Base-by-base conservation (phyloP, 2,888 invertebrate genomes). In the Lapara coniferarum region DNA sequence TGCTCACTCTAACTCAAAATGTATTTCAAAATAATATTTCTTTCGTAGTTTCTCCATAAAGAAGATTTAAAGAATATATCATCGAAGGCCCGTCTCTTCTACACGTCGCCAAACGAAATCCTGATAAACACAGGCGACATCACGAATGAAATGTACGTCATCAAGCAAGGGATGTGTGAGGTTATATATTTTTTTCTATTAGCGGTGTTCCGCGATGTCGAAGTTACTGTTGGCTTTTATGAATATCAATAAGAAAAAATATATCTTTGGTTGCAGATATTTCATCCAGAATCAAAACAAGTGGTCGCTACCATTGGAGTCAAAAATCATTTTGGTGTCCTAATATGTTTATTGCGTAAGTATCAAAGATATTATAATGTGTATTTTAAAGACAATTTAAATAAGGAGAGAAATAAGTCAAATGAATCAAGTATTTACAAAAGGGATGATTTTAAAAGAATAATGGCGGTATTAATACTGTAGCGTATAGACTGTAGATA, bases 91-190 rank as follows among this genome's bases (percentile, higher is more conserved):
- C 79, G 81, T 16, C 70, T 90, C 44, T 92, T 91, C 76, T 88
- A 88, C 74, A 85, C 89, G 1, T 86, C 90, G 0, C 91, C 92
- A 0, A 88, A 90, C 66, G 92, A 92, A 79, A 86, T 92, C 44
- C 75, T 92, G 3, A 68, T 91, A 56, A 89, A 89, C 72, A 91
- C 92, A 0, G 92, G 92, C 0, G 92, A 92, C 69, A 85, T 91
- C 10, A 84, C 81, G 70, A 90, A 89, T 69, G 92, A 92, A 75
- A 88, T 92, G 67, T 91, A 87, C 66, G 81, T 92, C 57, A 86
- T 92, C 58, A 90, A 87, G 68, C 84, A 83, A 51, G 92, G 92
- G 0, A 87, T 87, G 13, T 91, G 90, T 72, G 91, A 91, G 87
- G 92, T 91, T 49, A 73, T 3, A 3, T 7, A 3, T 3, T 37